phyloP scores from a whole-genome alignment of 64 coral and sea anemone species.

The Anthopleura sola region DNA sequence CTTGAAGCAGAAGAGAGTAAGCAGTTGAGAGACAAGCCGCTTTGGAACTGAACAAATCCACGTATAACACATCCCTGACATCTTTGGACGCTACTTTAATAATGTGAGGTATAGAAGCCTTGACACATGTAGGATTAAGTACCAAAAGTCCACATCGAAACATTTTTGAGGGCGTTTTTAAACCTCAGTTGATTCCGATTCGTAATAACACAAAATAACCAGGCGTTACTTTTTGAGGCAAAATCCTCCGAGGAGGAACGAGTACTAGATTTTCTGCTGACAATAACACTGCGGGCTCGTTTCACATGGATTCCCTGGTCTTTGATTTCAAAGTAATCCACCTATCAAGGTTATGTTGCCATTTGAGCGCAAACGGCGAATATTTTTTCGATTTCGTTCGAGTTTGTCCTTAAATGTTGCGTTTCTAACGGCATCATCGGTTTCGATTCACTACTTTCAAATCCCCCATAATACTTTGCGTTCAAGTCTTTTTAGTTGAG shows the following conservation, averaged over 20 bases:
- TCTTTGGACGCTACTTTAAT: constrained; percentile 60
- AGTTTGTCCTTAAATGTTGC: too few relatives aligned
- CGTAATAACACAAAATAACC: background rate
- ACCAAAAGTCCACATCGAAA: constrained; percentile 86
- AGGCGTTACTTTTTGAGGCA: background rate
- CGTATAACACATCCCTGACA: constrained; percentile 68
- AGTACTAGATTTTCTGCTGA: background rate
- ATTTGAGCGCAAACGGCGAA: too few relatives aligned
- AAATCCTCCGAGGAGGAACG: background rate
- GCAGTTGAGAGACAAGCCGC: constrained; percentile 15
- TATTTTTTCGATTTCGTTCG: too few relatives aligned
- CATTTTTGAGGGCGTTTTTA: constrained; percentile 33
- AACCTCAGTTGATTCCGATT: background rate
- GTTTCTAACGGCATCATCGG: too few relatives aligned
- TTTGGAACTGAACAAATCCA: constrained; percentile 70
- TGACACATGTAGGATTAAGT: constrained; percentile 63
- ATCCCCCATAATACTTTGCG: too few relatives aligned
- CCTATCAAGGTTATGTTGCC: too few relatives aligned
- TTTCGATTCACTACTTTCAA: too few relatives aligned
- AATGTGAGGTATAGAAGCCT: constrained; percentile 35
- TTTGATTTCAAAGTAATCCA: too few relatives aligned
- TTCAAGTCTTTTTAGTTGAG: too few relatives aligned
- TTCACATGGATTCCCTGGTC: too few relatives aligned
- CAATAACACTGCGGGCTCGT: background rate
- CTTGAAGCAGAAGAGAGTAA: constrained; percentile 46